Evolutionary conservation across 1,140 invertebrate species (phyloP).

Genomic region (Pantala flavescens): DNA sequence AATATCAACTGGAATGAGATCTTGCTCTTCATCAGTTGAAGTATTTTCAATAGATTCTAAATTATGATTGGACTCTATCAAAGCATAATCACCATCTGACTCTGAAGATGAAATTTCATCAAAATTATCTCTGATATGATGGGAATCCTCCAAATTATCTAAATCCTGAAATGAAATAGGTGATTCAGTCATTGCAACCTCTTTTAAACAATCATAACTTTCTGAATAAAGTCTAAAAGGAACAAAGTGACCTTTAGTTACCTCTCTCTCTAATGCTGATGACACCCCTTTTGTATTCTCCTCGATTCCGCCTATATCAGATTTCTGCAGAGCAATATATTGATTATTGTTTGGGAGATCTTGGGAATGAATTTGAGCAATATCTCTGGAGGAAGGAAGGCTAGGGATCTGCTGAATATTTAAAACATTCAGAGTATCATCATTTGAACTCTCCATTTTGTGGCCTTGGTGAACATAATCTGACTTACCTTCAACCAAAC

Average conservation of each 20-base stretch:
- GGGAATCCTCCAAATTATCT: too few species aligned
- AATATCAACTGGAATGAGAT: conserved; percentile 12
- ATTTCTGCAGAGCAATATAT: not conserved
- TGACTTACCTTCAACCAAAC: not conserved
- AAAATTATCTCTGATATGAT: not conserved
- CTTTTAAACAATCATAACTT: too few species aligned
- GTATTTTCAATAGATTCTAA: not conserved
- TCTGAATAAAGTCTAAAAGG: too few species aligned
- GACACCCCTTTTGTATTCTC: too few species aligned
- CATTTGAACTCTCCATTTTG: not conserved
- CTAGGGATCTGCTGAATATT: too few species aligned
- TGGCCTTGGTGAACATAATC: not conserved
- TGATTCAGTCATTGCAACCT: too few species aligned
- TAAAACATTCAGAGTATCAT: not conserved
- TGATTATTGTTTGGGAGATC: not conserved
- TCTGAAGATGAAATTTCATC: conserved; percentile 5
- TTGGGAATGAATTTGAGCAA: not conserved
- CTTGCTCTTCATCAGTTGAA: conserved; percentile 13
- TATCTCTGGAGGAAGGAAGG: not conserved
- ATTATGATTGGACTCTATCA: not conserved
- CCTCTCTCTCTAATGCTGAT: too few species aligned
- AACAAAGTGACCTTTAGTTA: too few species aligned
- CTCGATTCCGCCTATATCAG: not conserved
- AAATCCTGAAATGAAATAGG: too few species aligned
- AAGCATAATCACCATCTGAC: conserved; percentile 11